Evolutionary conservation across 2,888 invertebrate species (phyloP), one percentile per base, ranked within the genome.

Genomic region (Xylocampa areola): DNA sequence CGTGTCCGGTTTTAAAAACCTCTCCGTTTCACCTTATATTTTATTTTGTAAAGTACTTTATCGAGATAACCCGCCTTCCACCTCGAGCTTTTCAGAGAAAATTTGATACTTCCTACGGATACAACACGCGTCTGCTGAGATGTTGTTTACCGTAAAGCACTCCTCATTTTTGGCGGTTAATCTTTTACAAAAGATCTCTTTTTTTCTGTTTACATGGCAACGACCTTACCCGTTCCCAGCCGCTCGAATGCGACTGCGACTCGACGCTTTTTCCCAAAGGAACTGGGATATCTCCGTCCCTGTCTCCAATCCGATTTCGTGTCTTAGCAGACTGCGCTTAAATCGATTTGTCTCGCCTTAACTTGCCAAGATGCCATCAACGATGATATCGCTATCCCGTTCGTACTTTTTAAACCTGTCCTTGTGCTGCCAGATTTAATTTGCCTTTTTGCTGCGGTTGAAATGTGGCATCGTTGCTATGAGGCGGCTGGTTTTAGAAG

Each of bases 281-380:
- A 77, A 66, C 66, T 55, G 55, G 43, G 45, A 73, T 87, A 80
- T 64, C 64, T 74, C 79, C 68, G 73, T 91, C 91, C 83, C 86
- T 70, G 71, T 86, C 80, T 77, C 41, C 70, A 80, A 82, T 79
- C 80, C 77, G 82, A 86, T 87, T 88, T 85, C 75, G 82, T 83
- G 81, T 82, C 82, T 83, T 85, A 82, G 83, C 81, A 78, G 84
- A 79, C 72, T 78, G 77, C 69, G 70, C 68, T 83, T 78, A 81
- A 88, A 87, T 90, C 88, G 84, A 89, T 89, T 88, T 85, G 88
- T 92, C 91, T 88, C 91, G 85, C 89, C 86, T 83, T 76, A 85
- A 81, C 91, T 80, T 79, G 79, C 78, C 59, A 72, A 73, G 80
- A 85, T 85, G 68, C 79, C 77, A 81, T 84, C 80, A 71, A 69